phyloP scores from a whole-genome alignment of 2,888 invertebrate genomes.

The Agrotis puta region DNA sequence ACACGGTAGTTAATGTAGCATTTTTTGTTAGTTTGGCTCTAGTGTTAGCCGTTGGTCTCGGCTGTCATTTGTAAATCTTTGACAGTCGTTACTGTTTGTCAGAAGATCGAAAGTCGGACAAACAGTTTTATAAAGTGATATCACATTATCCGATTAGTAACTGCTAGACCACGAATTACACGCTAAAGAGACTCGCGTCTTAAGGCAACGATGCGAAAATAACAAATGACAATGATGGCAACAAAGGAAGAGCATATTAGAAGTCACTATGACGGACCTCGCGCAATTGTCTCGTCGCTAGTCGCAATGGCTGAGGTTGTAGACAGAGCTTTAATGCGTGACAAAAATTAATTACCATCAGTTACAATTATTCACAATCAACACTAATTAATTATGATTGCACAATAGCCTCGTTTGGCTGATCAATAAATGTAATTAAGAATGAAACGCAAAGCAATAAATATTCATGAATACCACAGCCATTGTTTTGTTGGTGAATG shows the following conservation, averaged over 20 bases:
- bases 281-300: neutral
- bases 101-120: no score
- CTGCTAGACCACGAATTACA: neutral
- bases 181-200: neutral
- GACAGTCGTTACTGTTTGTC: no score
- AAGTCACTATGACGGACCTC: neutral
- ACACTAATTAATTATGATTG: conserved; percentile 33
- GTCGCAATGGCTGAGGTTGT: neutral
- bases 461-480: conserved; percentile 42
- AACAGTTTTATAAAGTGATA: no score
- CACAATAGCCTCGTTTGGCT: conserved; percentile 15
- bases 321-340: neutral
- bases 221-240: neutral
- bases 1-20: neutral
- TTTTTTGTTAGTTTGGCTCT: no score
- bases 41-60: no score
- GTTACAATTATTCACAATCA: conserved; percentile 25
- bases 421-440: conserved; percentile 37
- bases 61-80: no score
- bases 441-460: conserved; percentile 24
- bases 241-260: neutral
- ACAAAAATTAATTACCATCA: conserved; percentile 1
- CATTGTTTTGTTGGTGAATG: conserved; percentile 45
- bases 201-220: neutral
- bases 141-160: neutral